Conservation (phyloP, 2,888 invertebrate genomes). For the Drosophila prostipennis region DNA sequence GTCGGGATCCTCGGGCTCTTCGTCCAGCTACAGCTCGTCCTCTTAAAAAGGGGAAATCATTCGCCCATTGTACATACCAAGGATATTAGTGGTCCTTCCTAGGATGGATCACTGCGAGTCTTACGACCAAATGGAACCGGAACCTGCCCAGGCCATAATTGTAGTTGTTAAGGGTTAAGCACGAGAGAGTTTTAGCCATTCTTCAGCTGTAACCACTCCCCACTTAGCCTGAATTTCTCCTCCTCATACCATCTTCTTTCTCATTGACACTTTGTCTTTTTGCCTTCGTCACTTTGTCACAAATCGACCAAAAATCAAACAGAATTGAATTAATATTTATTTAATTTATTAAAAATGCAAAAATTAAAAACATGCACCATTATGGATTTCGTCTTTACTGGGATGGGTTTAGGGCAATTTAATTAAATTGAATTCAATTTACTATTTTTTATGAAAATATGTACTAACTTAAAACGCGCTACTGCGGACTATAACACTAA, state of each 20-base stretch:
- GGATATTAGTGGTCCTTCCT: conserved; percentile 38
- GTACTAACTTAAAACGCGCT: no score
- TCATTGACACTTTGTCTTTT: conserved; percentile 26
- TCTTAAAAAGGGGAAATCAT: conserved; percentile 59
- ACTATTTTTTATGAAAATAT: no score
- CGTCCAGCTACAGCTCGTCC: conserved; percentile 76
- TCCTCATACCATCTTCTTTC: conserved; percentile 15
- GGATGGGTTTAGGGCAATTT: background rate
- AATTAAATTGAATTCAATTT: background rate
- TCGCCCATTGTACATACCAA: conserved; percentile 61
- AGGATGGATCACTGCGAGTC: conserved; percentile 51
- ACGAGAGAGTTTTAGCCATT: conserved; percentile 70
- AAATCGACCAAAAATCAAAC: conserved; percentile 74
- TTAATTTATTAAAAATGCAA: conserved; percentile 82
- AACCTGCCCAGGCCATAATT: conserved; percentile 74
- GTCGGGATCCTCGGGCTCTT: conserved; percentile 75
- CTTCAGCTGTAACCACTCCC: conserved; percentile 35
- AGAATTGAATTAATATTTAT: conserved; percentile 80
- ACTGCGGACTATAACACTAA: no score
- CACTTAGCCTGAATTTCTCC: conserved; percentile 21
- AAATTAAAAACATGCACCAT: conserved; percentile 53
- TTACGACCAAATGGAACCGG: conserved; percentile 70
- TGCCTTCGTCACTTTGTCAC: conserved; percentile 30
- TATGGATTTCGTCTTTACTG: background rate
- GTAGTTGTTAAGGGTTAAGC: conserved; percentile 59